phyloP scores from a whole-genome alignment of 2,113 vertebrate species.

The Anguilla japonica region DNA sequence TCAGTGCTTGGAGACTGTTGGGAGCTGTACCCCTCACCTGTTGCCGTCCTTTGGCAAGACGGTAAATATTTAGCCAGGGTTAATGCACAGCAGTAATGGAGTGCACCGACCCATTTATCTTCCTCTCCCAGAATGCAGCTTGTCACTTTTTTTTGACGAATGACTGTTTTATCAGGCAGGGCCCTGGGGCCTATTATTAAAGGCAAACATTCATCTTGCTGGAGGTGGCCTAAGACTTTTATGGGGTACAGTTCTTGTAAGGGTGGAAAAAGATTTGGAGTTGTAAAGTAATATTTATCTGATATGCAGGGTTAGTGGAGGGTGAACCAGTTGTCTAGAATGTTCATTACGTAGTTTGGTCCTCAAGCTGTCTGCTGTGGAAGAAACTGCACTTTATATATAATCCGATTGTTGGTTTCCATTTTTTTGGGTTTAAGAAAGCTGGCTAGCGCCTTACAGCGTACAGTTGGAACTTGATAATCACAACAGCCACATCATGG shows the following conservation, averaged over 20 bases:
- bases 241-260: slow-evolving; percentile 31
- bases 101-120: slow-evolving; percentile 44
- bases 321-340: neutral
- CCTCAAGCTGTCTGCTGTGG: neutral
- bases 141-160: slow-evolving; percentile 15
- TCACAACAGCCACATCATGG: neutral
- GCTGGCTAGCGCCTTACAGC: too few species aligned
- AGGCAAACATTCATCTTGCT: slow-evolving; percentile 50
- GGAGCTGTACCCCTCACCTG: slow-evolving; percentile 47
- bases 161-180: slow-evolving; percentile 44
- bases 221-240: slow-evolving; percentile 20
- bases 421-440: neutral
- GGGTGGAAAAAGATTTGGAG: neutral
- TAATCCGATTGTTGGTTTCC: neutral
- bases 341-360: neutral
- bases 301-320: slow-evolving; percentile 5
- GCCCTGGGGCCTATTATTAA: slow-evolving; percentile 45
- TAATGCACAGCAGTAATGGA: slow-evolving; percentile 41
- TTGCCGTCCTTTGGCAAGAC: slow-evolving; percentile 44
- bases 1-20: neutral
- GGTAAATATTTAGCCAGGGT: slow-evolving; percentile 53
- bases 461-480: neutral
- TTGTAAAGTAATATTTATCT: slow-evolving; percentile 28
- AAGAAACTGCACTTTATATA: neutral
- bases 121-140: slow-evolving; percentile 23